phyloP scores from a whole-genome alignment of 2,888 invertebrate species.

The Drosophila suboccidentalis region DNA sequence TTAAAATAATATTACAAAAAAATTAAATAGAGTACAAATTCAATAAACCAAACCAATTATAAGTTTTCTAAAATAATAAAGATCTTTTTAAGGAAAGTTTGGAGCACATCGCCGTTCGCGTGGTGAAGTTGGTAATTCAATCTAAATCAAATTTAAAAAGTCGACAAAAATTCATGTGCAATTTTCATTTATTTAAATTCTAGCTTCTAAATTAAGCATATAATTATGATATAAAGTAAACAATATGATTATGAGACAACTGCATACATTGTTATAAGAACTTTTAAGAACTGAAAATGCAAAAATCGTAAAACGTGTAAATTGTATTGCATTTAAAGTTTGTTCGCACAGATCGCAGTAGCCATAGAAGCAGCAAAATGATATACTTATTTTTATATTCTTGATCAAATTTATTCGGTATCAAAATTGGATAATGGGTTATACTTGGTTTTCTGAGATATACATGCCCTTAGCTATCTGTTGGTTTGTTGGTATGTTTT shows the following conservation, averaged over 20 bases:
- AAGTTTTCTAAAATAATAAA: too few species aligned
- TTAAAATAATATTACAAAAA: too few species aligned
- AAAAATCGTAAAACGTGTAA: background rate
- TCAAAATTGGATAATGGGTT: background rate
- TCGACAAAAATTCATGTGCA: too few species aligned
- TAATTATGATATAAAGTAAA: background rate
- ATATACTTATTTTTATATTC: background rate
- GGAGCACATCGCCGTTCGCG: too few species aligned
- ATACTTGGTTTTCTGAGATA: background rate
- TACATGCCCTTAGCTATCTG: background rate
- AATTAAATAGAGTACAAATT: too few species aligned
- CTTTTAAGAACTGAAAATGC: background rate
- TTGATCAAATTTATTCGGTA: background rate
- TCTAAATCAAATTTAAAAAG: too few species aligned
- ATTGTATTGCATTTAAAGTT: background rate
- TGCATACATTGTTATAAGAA: slow-evolving; percentile 16
- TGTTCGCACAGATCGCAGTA: background rate
- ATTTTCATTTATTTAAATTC: too few species aligned
- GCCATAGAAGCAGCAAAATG: background rate
- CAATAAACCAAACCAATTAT: too few species aligned
- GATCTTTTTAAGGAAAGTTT: too few species aligned
- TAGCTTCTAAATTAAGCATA: too few species aligned
- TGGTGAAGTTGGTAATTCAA: too few species aligned
- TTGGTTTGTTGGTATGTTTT: background rate
- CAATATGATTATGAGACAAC: background rate